A percentile compares a stretch with the other conserved stretches of the same genome.
phyloP scores from a whole-genome alignment of 2,888 invertebrate genomes.

The Tiliacea citrago region DNA sequence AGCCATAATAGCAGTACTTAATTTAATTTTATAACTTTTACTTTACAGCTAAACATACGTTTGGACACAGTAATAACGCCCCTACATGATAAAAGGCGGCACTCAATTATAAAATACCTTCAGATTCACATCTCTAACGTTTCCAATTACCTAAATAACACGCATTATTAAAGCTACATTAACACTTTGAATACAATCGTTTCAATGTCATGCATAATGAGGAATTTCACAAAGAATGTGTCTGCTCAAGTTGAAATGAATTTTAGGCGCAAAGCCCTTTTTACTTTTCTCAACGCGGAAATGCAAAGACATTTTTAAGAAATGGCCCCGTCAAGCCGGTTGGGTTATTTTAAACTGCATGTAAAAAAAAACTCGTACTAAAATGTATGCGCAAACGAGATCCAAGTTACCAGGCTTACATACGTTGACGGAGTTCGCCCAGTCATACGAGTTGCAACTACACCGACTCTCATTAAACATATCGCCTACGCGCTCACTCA shows the following conservation, averaged over 20 bases:
- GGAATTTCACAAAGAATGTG: constrained; percentile 38
- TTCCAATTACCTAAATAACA: constrained; percentile 26
- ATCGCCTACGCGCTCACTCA: constrained; percentile 81
- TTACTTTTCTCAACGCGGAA: constrained; percentile 88
- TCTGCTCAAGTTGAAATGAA: constrained; percentile 59
- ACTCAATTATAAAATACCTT: constrained; percentile 34
- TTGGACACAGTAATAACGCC: constrained; percentile 10
- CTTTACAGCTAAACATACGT: constrained; percentile 21
- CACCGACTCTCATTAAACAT: constrained; percentile 78
- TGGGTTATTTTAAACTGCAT: constrained; percentile 84
- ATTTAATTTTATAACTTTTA: constrained; percentile 27
- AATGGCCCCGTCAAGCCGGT: constrained; percentile 85
- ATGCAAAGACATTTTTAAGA: constrained; percentile 87
- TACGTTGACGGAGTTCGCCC: constrained; percentile 77
- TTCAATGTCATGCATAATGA: constrained; percentile 27
- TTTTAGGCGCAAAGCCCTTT: constrained; percentile 85
- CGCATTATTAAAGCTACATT: constrained; percentile 20
- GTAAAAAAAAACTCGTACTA: constrained; percentile 85
- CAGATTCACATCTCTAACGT: constrained; percentile 23
- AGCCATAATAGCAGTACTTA: constrained; percentile 9
- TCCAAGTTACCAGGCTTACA: constrained; percentile 86
- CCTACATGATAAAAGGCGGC: constrained; percentile 15
- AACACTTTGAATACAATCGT: constrained; percentile 22
- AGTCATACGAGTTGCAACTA: constrained; percentile 79
- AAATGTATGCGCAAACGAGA: constrained; percentile 89